Percentiles rank a stretch among this genome's conserved stretches.
These are phyloP conservation scores for Plagodis pulveraria DNA, from an alignment of 2,888 invertebrate species.

Conservation along the genomic window DNA sequence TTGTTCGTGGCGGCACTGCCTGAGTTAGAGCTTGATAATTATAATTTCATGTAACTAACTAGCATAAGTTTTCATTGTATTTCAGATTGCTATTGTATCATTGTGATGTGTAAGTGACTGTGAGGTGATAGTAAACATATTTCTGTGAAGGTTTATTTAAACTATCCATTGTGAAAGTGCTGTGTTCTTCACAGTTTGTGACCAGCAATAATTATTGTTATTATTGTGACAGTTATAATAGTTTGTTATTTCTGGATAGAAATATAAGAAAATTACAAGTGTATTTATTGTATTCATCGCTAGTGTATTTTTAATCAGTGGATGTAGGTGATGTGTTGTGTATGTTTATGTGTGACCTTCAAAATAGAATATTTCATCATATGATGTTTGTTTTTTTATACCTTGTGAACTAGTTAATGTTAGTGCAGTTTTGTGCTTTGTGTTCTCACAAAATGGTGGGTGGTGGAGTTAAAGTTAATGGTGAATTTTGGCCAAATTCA, in stretches of 20 bases:
- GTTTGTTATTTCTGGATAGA: slow-evolving; percentile 59
- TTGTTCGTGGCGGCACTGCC: slow-evolving; percentile 91
- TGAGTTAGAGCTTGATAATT: slow-evolving; percentile 39
- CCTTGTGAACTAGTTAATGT: slow-evolving; percentile 62
- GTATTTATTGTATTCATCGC: slow-evolving; percentile 59
- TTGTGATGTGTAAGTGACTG: slow-evolving; percentile 78
- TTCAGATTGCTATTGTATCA: slow-evolving; percentile 54
- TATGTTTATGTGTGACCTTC: slow-evolving; percentile 70
- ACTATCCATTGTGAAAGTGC: slow-evolving; percentile 66
- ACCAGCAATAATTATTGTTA: slow-evolving; percentile 61
- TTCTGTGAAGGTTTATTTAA: slow-evolving; percentile 61
- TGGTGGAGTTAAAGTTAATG: slow-evolving; percentile 28
- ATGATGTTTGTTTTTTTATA: slow-evolving; percentile 79
- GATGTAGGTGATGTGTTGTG: slow-evolving; percentile 83
- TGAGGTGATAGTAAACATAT: slow-evolving; percentile 68
- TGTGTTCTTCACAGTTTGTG: slow-evolving; percentile 61
- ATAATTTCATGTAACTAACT: slow-evolving; percentile 43
- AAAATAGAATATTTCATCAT: slow-evolving; percentile 79
- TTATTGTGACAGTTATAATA: slow-evolving; percentile 56
- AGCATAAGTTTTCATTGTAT: slow-evolving; percentile 62
- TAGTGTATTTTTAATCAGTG: slow-evolving; percentile 74
- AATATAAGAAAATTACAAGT: slow-evolving; percentile 50
- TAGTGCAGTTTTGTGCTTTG: slow-evolving; percentile 34
- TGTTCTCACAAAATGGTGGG: slow-evolving; percentile 22
- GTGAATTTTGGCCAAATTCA: slow-evolving; percentile 4